Evolutionary conservation across 2,888 invertebrate species (phyloP), one percentile per base, ranked within the genome.

Genomic region (Spisula solida): DNA sequence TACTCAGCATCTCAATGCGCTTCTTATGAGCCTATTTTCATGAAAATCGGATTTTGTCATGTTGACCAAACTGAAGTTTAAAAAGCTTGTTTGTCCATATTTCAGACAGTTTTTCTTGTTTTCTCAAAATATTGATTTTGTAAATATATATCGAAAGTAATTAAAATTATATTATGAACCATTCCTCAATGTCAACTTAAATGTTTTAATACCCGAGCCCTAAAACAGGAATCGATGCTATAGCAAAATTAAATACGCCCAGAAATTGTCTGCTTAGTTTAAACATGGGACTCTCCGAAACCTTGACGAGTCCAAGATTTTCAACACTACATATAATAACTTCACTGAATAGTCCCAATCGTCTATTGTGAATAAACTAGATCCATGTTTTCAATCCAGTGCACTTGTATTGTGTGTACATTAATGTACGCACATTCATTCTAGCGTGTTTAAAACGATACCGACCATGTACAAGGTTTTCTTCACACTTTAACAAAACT

Each of bases 401-500:
- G 75, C 75, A 31, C 75, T 31, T 16, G 51, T 16, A 51, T 51
- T 12, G 51, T 16, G 14, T 16, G 12, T 31, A 75, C 75, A 75
- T 31, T 75, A 25, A 75, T 75, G 29, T 31, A 75, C 75, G 31
- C 75, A 75, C 75, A 75, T 75, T 75, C 75, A 75, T 75, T 18
- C 31, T 75, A 34, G 75, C 75, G 34, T 75, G 14, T 75, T 75
- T 31, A 31, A n/a, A n/a, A 34, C 75, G 75, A 75, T 85, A 41
- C 79, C 75, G 79, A 79, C 55, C 78, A 79, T 78, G 55, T 79
- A 85, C 79, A 85, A 51, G 85, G 79, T 55, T 85, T 75, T 55
- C 51, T 78, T 55, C 78, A 85, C 85, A 79, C 85, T 85, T 41
- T 85, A 78, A 85, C 79, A 78, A 55, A 55, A 56, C 85, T 75